Conservation (phyloP, 2,888 invertebrate genomes). For the Campopleginae sp. region DNA sequence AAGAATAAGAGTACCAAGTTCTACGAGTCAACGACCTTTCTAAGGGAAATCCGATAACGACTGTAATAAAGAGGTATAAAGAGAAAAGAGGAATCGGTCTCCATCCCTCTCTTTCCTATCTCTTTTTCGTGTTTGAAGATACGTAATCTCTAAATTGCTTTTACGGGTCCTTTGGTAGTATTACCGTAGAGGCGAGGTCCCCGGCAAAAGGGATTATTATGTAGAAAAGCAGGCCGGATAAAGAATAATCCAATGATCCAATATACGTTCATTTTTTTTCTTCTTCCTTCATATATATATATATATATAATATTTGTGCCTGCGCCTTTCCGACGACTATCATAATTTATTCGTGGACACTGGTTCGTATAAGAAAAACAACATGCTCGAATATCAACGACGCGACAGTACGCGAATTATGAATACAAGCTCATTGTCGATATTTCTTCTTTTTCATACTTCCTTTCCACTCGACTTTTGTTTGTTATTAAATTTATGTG, state of each 20-base stretch:
- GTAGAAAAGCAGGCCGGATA: conserved; percentile 24
- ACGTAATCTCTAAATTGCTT: conserved; percentile 68
- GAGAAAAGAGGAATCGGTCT: conserved; percentile 52
- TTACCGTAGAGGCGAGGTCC: conserved; percentile 27
- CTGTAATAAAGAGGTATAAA: conserved; percentile 66
- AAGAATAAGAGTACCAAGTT: conserved; percentile 10
- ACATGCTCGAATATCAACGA: neutral
- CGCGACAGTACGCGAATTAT: conserved; percentile 8
- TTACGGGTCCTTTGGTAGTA: conserved; percentile 61
- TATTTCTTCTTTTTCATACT: neutral
- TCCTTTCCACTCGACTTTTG: neutral
- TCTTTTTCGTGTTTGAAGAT: conserved; percentile 64
- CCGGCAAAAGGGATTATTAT: conserved; percentile 54
- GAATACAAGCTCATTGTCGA: neutral
- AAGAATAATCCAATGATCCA: conserved; percentile 62
- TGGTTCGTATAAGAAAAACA: conserved; percentile 4
- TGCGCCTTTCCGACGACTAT: conserved; percentile 10
- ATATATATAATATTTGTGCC: too few relatives aligned
- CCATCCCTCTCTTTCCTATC: conserved; percentile 32
- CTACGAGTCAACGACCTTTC: conserved; percentile 59
- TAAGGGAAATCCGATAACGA: conserved; percentile 67
- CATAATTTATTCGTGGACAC: conserved; percentile 21
- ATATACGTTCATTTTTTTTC: conserved; percentile 26
- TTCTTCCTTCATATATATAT: neutral
- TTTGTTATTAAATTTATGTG: conserved; percentile 6